Evolutionary conservation across 2,797 vertebrate genomes (phyloP), one percentile per base, ranked within the genome.

Genomic region (Loriculus beryllinus): DNA sequence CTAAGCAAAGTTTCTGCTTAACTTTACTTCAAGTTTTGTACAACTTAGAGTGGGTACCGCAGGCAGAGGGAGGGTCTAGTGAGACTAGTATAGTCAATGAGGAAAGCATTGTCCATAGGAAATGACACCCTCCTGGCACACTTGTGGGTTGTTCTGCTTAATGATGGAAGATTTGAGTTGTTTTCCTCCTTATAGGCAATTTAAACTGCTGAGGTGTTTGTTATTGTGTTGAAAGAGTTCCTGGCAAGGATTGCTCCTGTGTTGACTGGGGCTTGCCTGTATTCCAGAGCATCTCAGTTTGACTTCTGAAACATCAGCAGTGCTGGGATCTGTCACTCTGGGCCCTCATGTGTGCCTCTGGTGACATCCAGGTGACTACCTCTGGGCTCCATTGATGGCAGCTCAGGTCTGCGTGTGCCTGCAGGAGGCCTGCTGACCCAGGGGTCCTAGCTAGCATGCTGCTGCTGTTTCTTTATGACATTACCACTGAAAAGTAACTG

Each of bases 381-480:
- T 5, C 11, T 9, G 5, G 47, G 51, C 40, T 33, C 39, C 15
- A 3, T 11, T 19, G 42, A 12, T 12, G 31, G 59, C 22, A 35
- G 19, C 6, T 19, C 33, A 39, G 7, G 6, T 52, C n/a, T 69
- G 37, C 11, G 1, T 9, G 37, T 29, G 17, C 19, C 16, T 31
- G 10, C 21, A 29, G 16, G 63, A 69, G 31, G 9, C 29, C 47
- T 84, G 63, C 40, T 26, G 71, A 18, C 52, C 7, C 1, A 15
- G 48, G 13, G 42, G 39, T 54, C 42, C 3, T 3, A 0, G 3
- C 0, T 25, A 2, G 2, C 19, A 14, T 9, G 62, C 68, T 37
- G 14, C 11, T 57, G 14, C 18, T 3, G 1, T n/a, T 71, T 63
- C 25, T 42, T 65, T 12, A 2, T n/a, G 37, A 4, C 5, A 0